Evolutionary conservation across 1,140 invertebrate genomes (phyloP).

Genomic region (Zaprionus nigranus): DNA sequence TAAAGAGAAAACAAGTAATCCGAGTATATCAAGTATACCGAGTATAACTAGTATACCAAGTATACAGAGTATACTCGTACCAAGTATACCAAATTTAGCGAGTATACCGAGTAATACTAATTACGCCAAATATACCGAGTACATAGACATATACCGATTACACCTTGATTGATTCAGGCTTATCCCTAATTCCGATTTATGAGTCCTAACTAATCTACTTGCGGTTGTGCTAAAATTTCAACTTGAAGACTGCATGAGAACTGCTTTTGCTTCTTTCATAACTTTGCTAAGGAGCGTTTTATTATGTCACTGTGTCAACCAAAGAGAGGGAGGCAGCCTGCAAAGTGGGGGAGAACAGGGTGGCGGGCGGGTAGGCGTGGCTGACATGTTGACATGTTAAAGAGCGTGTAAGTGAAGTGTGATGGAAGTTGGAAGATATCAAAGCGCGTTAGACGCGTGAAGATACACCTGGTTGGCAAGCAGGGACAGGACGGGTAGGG

Average conservation of each 20-base stretch:
- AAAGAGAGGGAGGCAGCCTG: background rate
- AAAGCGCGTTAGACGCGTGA: slow-evolving; percentile 34
- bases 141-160: too few relatives aligned
- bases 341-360: background rate
- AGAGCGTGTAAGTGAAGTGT: slow-evolving; percentile 81
- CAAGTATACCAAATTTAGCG: too few relatives aligned
- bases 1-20: too few relatives aligned
- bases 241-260: background rate
- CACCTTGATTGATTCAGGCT: background rate
- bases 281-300: slow-evolving; percentile 70
- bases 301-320: slow-evolving; percentile 79
- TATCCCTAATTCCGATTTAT: slow-evolving; percentile 18
- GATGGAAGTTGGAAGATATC: slow-evolving; percentile 72
- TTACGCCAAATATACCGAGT: too few relatives aligned
- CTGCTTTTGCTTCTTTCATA: background rate
- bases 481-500: slow-evolving; percentile 9
- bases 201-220: background rate
- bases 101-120: too few relatives aligned
- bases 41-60: too few relatives aligned
- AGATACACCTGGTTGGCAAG: slow-evolving; percentile 23
- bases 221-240: slow-evolving; percentile 13
- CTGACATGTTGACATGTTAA: slow-evolving; percentile 80
- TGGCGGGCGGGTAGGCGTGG: background rate
- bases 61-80: too few relatives aligned
- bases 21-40: too few relatives aligned